Base-by-base conservation (phyloP, 2,888 invertebrate genomes). In the Nasonia oneida region DNA sequence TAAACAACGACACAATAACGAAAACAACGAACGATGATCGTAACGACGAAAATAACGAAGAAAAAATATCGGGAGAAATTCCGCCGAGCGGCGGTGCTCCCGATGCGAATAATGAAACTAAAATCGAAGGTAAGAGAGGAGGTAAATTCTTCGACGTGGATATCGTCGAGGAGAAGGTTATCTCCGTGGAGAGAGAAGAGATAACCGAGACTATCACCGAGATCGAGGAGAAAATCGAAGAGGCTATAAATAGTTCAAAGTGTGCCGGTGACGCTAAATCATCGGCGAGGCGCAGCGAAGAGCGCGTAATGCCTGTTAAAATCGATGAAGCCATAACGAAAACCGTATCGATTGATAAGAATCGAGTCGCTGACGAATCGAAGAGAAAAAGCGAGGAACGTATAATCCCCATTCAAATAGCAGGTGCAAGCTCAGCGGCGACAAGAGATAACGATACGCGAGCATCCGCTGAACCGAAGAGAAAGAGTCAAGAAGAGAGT, bases 1-100 rank as follows among this genome's bases (percentile, higher is more conserved):
- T 75, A 76, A 67, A 79, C 67, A 76, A 83, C 67, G 82, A 80
- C 23, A 77, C 77, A 67, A 86, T 81, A 70, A 53, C 73, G 73
- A 53, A 15, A 83, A 82, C 80, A 23, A 81, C 42, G n/a, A 39
- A 87, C 75, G 42, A 67, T 61, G 23, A 80, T 50, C 57, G 18
- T 23, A 73, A 67, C 39, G 67, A 57, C 73, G 77, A 74, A 74
- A 76, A 80, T 81, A 83, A 84, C 79, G 83, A 87, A 64, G 78
- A 80, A n/a, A 39, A 74, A 50, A 37, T 71, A 53, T 10, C 29
- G 18, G 74, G 29, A 14, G 37, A 70, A 23, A 64, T 53, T 18
- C 79, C 75, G 14, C 29, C n/a, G 47, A 37, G 73, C 61, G 47
- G n/a, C n/a, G 47, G 23, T 33, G 83, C 73, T 12, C 29, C 29